Base-by-base conservation (phyloP, 2,888 invertebrate species). In the Hyppa rectilinea region DNA sequence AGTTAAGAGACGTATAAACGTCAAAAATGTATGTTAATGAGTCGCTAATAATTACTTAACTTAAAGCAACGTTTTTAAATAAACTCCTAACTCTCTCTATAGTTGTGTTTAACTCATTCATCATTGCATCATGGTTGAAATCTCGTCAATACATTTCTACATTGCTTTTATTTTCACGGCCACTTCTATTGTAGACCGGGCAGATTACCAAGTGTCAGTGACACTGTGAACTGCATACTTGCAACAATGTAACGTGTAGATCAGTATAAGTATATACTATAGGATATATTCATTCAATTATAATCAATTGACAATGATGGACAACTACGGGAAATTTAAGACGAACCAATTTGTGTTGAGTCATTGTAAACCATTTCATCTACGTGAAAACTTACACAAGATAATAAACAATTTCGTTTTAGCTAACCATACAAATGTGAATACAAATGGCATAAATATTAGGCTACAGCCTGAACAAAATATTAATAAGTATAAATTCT, bases 131-230 rank as follows among this genome's bases (percentile, higher is more conserved):
- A 23, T n/a, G n/a, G 47, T 59, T 23, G 1, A 47, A 65, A 64
- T 60, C 7, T 4, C 26, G 2, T 36, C 14, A 14, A 49, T 59
- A n/a, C 23, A 38, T 49, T 58, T 36, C 38, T 40, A n/a, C 31
- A 45, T 2, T 59, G 53, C 20, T 62, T 31, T 53, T 47, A 55
- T 67, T 75, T 76, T 80, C 65, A 76, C 47, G 76, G 68, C 45
- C 69, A 52, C 63, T 60, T 73, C 73, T 77, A 73, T 77, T 70
- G 56, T 66, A 55, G 63, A 34, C 60, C 49, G 66, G 60, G 69
- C 76, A 80, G 47, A 67, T 69, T 66, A 69, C 77, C 77, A 65
- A 74, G 58, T 59, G 69, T 76, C 61, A 76, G 49, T 61, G 62
- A 70, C 69, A 50, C 49, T 64, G 49, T 47, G 23, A 49, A 67